These are phyloP conservation scores for Coregonus sp. DNA, from an alignment of 2,797 vertebrate species.

Conservation along the genomic window DNA sequence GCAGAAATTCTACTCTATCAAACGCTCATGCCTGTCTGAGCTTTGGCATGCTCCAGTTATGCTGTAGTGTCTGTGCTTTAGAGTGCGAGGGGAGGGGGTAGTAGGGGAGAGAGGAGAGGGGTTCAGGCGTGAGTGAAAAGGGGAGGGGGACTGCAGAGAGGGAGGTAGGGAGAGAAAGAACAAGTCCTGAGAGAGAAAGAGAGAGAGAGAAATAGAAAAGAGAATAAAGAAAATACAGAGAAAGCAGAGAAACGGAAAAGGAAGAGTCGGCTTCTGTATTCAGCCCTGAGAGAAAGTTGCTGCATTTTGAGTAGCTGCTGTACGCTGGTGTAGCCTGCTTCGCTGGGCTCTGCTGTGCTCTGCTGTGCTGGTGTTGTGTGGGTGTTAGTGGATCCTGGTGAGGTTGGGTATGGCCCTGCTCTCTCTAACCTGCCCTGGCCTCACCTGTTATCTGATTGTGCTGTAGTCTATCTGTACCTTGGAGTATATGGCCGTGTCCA, in stretches of 20 bases:
- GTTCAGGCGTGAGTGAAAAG: background rate
- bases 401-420: constrained; percentile 25
- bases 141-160: constrained; percentile 65
- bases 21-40: constrained; percentile 82
- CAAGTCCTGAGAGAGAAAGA: constrained; percentile 46
- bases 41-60: constrained; percentile 84
- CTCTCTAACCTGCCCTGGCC: constrained; percentile 11
- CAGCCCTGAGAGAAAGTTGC: constrained; percentile 41
- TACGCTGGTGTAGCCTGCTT: background rate
- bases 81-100: constrained; percentile 42
- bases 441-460: background rate
- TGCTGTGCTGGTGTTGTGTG: background rate
- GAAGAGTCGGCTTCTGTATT: background rate
- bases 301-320: constrained; percentile 51
- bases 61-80: constrained; percentile 74
- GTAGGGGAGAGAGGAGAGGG: constrained; percentile 11
- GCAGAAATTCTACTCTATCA: constrained; percentile 77
- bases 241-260: constrained; percentile 9
- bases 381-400: constrained; percentile 28
- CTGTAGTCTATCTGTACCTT: constrained; percentile 75
- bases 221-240: constrained; percentile 17
- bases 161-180: constrained; percentile 36
- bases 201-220: constrained; percentile 3
- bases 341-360: constrained; percentile 2
- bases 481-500: constrained; percentile 79